phyloP scores from a whole-genome alignment of 1,140 invertebrate species.

The Aplysia californica region DNA sequence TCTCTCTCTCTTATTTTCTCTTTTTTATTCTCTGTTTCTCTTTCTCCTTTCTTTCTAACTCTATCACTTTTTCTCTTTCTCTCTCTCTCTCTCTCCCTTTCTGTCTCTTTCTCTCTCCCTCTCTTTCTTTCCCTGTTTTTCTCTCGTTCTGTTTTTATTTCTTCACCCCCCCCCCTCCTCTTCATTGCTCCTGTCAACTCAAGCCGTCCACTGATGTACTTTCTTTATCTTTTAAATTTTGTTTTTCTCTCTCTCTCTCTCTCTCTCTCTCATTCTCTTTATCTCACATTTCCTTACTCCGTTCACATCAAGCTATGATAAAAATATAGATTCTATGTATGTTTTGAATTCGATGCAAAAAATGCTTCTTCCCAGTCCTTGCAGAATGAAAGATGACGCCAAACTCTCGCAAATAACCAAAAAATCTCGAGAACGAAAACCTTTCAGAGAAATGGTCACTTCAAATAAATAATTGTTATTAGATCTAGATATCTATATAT shows the following conservation, averaged over 20 bases:
- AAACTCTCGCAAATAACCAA: too few species aligned
- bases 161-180: not conserved
- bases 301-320: not conserved
- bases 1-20: not conserved
- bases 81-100: not conserved
- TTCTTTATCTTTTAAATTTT: not conserved
- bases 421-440: too few species aligned
- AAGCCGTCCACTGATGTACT: not conserved
- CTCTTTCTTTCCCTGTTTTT: not conserved
- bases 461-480: not conserved
- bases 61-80: not conserved
- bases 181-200: not conserved
- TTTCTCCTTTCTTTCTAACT: not conserved
- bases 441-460: too few species aligned
- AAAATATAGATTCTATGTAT: too few species aligned
- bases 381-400: too few species aligned
- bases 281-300: not conserved
- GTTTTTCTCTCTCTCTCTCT: not conserved
- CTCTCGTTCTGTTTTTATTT: not conserved
- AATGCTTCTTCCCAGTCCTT: too few species aligned
- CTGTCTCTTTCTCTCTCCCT: not conserved
- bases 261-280: not conserved
- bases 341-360: too few species aligned
- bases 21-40: not conserved
- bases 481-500: not conserved